These are phyloP conservation scores for Anaspis maculata DNA, from an alignment of 2,888 invertebrate species.

Conservation along the genomic window DNA sequence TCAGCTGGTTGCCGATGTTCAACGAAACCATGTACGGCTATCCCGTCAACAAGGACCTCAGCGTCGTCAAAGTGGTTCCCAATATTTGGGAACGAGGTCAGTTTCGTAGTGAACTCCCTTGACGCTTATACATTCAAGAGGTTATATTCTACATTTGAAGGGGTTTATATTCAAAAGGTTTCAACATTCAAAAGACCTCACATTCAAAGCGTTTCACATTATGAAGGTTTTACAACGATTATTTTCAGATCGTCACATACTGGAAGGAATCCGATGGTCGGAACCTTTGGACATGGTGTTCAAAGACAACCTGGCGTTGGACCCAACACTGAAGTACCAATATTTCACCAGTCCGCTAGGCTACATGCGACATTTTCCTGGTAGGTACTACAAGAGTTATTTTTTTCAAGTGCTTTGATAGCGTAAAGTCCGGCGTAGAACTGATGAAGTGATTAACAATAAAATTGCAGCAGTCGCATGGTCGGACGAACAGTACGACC, in stretches of 20 bases:
- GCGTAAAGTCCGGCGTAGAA: no score
- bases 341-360: constrained; percentile 96
- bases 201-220: no score
- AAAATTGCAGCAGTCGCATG: constrained; percentile 76
- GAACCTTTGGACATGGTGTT: constrained; percentile 85
- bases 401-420: no score
- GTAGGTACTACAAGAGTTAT: no score
- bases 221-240: no score
- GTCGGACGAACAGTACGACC: constrained; percentile 41
- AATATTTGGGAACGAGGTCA: constrained; percentile 83
- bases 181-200: no score
- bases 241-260: no score
- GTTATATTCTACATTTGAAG: no score
- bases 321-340: constrained; percentile 90
- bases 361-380: constrained; percentile 94
- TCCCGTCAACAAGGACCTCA: constrained; percentile 65
- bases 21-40: constrained; percentile 65
- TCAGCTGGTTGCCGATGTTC: constrained; percentile 46
- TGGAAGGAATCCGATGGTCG: constrained; percentile 92
- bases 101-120: no score
- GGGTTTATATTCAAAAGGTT: no score
- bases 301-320: constrained; percentile 71
- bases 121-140: no score
- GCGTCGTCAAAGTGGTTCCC: constrained; percentile 87
- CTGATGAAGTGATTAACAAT: no score